A percentile compares a stretch with the other conserved stretches of the same genome.
phyloP scores from a whole-genome alignment of 2,797 vertebrate species.

The Salarias fasciatus region DNA sequence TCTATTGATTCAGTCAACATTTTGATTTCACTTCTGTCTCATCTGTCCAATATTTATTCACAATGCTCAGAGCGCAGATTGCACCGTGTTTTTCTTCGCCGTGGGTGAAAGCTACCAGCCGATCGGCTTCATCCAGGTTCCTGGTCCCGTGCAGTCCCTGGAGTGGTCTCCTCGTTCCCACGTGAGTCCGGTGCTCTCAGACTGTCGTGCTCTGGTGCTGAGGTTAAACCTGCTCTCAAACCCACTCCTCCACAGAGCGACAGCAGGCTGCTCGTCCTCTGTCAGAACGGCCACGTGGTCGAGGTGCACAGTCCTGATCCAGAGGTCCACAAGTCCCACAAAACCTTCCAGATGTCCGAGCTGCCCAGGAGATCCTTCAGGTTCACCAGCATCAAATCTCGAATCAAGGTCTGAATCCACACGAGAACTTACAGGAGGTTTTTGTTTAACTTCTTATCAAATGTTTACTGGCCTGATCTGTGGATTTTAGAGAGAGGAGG shows the following conservation, averaged over 20 bases:
- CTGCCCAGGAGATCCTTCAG: constrained; percentile 82
- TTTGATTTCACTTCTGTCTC: too few species aligned
- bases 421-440: too few species aligned
- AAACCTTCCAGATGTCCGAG: constrained; percentile 84
- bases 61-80: constrained; percentile 87
- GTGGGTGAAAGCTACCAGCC: constrained; percentile 85
- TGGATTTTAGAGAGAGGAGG: constrained; percentile 84
- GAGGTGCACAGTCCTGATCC: constrained; percentile 83
- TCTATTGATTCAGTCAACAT: too few species aligned
- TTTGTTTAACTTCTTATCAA: background rate
- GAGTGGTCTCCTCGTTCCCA: constrained; percentile 89
- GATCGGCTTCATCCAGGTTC: constrained; percentile 90
- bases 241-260: constrained; percentile 71
- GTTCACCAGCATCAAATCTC: constrained; percentile 93
- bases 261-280: constrained; percentile 87
- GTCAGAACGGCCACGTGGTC: constrained; percentile 86
- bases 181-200: constrained; percentile 75
- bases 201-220: too few species aligned
- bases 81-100: constrained; percentile 93
- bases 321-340: constrained; percentile 31
- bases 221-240: too few species aligned
- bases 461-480: background rate
- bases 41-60: background rate
- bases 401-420: constrained; percentile 81
- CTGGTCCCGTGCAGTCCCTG: constrained; percentile 88